Percentiles rank a stretch among this genome's conserved stretches.
These are phyloP conservation scores for Hippopotamyrus pictus DNA, from an alignment of 2,797 vertebrate species.

Conservation along the genomic window DNA sequence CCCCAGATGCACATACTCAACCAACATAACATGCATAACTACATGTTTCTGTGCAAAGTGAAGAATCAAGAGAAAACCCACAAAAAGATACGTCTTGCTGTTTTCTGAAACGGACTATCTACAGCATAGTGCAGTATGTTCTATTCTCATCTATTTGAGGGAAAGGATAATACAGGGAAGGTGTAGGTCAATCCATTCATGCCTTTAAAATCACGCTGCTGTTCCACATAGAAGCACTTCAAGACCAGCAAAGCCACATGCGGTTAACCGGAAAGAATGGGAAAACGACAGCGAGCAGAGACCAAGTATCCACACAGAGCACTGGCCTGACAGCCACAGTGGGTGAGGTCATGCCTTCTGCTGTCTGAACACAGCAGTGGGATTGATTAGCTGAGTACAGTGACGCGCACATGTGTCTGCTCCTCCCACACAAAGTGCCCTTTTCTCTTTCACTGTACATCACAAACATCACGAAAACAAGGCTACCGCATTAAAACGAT, in stretches of 20 bases:
- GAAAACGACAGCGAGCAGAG: not conserved
- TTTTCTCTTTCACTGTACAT: not conserved
- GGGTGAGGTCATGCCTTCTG: constrained; percentile 9
- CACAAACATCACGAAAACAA: not conserved
- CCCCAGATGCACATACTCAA: not conserved
- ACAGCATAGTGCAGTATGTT: not conserved
- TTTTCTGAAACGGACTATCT: not conserved
- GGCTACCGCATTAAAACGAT: not conserved
- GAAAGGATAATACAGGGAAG: not conserved
- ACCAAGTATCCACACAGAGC: not conserved
- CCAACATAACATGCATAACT: not conserved
- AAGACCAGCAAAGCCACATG: not conserved
- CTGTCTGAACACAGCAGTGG: not conserved
- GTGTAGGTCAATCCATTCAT: not conserved
- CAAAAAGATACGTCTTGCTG: not conserved
- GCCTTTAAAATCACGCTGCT: not conserved
- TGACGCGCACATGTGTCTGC: not conserved
- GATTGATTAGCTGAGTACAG: not conserved
- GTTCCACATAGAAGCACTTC: not conserved
- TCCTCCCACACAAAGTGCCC: not conserved
- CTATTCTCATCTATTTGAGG: not conserved
- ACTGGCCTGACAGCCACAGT: not conserved
- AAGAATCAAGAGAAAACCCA: not conserved
- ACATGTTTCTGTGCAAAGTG: not conserved
- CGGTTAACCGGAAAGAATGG: not conserved